These are phyloP conservation scores for Phenganax marumi DNA, from an alignment of 92 coral and sea anemone genomes.

Conservation along the genomic window DNA sequence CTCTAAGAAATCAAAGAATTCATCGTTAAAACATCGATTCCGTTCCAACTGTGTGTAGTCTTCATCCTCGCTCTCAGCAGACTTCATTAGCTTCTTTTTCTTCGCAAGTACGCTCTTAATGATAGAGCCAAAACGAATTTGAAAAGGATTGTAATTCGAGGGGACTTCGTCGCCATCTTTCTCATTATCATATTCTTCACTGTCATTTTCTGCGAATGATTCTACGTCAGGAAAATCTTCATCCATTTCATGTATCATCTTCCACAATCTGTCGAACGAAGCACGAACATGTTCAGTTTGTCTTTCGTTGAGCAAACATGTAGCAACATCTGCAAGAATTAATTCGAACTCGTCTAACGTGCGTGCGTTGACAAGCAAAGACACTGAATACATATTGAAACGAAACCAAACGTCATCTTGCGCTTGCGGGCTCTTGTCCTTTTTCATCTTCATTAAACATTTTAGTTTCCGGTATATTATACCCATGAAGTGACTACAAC, in stretches of 20 bases:
- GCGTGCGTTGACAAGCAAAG: neutral
- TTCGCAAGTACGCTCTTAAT: too few species aligned
- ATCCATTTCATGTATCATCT: conserved; percentile 1
- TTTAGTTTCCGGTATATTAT: neutral
- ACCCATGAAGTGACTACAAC: conserved; percentile 11
- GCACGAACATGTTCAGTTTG: neutral
- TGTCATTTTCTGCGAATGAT: neutral
- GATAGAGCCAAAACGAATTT: too few species aligned
- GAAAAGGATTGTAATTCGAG: too few species aligned
- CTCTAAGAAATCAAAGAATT: neutral
- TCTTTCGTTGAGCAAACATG: neutral
- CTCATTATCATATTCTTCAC: neutral
- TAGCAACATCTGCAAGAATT: conserved; percentile 5
- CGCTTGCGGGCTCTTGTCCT: neutral
- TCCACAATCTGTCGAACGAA: neutral
- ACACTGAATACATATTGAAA: conserved; percentile 17
- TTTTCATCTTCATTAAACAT: neutral
- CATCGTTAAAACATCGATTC: neutral
- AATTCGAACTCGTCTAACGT: conserved; percentile 16
- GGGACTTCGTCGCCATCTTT: neutral
- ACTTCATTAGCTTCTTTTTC: neutral
- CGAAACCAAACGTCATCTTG: conserved; percentile 24
- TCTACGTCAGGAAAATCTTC: neutral
- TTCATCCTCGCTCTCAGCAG: neutral
- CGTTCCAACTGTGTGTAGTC: neutral